Evolutionary conservation across 1,140 invertebrate genomes (phyloP), one percentile per base, ranked within the genome.

Genomic region (Conopomorpha cramerella): DNA sequence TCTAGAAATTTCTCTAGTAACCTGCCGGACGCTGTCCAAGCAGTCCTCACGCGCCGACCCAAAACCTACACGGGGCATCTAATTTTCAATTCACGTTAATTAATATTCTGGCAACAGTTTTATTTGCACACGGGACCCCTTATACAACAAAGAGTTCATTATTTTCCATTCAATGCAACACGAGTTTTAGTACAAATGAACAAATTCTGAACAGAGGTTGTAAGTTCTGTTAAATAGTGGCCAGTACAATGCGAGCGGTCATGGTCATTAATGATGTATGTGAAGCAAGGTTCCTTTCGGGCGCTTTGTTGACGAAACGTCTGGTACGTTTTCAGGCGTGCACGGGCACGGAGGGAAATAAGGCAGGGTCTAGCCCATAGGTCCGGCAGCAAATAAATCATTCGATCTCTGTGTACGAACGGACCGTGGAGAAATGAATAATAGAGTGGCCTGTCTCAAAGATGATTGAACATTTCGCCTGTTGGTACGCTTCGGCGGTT

Each of bases 191-290:
- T n/a, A n/a, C n/a, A n/a, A n/a, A n/a, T n/a, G 46, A 46, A 35
- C 18, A 39, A 39, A 51, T 50, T 40, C 40, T 46, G 38, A 13
- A 18, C 45, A 39, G 38, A 39, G 26, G 34, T 38, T 38, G n/a
- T n/a, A n/a, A 49, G 42, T 47, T 47, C 47, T 49, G 55, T 55
- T 55, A 65, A 65, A 55, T 65, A 65, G 51, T 63, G 54, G 42
- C 6, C 19, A 7, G 14, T 49, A 66, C 62, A 66, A 66, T 61
- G 57, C 49, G 50, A 51, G 51, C 53, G 58, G 56, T 45, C 47
- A 36, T 31, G 31, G 16, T 54, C 55, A 63, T 66, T 56, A 66
- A 61, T 56, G 43, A 58, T 66, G 47, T 42, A 66, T 46, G 30
- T 25, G n/a, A n/a, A 26, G 36, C 50, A 46, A 45, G 41, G 44